Conservation (phyloP, 2,888 invertebrate species). For the Bellardia bayeri region DNA sequence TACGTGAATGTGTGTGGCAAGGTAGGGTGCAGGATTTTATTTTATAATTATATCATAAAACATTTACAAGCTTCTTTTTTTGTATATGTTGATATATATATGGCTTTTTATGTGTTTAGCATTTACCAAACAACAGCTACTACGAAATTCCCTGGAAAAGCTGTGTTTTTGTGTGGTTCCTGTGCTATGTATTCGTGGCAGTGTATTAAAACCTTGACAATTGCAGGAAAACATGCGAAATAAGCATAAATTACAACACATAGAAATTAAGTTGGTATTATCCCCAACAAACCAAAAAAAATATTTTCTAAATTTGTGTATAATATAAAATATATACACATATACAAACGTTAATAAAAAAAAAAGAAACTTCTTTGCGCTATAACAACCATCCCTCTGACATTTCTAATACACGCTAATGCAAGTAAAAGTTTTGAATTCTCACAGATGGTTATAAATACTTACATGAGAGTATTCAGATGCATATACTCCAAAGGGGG, state of each 20-base stretch:
- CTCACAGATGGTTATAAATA: conserved; percentile 10
- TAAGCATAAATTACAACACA: conserved; percentile 80
- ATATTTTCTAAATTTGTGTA: not conserved
- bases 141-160: conserved; percentile 43
- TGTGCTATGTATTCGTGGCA: conserved; percentile 2
- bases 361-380: not conserved
- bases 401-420: conserved; percentile 12
- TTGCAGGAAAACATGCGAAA: conserved; percentile 81
- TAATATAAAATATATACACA: not conserved
- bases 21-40: conserved; percentile 7
- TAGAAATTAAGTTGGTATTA: conserved; percentile 72
- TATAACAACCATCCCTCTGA: not conserved
- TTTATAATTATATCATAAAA: conserved; percentile 79
- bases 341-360: not conserved
- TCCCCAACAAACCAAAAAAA: conserved; percentile 33
- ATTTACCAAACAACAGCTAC: not conserved
- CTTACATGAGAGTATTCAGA: conserved; percentile 28
- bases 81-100: not conserved
- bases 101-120: conserved; percentile 26
- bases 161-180: not conserved
- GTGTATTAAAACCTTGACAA: conserved; percentile 79
- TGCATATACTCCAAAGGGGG: not conserved
- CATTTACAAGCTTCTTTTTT: conserved; percentile 74
- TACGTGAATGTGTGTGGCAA: not conserved
- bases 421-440: conserved; percentile 36